These are phyloP conservation scores for Stigmatopora argus DNA, from an alignment of 2,113 vertebrate species.

Conservation along the genomic window DNA sequence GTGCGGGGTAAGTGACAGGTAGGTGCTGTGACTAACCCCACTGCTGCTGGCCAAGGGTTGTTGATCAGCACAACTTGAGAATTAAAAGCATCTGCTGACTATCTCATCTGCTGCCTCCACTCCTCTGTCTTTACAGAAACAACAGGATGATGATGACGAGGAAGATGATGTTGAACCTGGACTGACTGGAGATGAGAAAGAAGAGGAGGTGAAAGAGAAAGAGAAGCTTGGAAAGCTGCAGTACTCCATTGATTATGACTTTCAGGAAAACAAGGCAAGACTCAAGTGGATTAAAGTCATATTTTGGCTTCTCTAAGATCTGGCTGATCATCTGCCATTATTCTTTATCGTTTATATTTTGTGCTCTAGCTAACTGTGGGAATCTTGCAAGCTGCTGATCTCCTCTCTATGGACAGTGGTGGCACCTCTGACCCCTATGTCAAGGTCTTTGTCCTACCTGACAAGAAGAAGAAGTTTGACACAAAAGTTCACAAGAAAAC, in stretches of 20 bases:
- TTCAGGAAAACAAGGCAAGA: slow-evolving; percentile 88
- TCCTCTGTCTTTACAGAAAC: slow-evolving; percentile 67
- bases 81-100: slow-evolving; percentile 30
- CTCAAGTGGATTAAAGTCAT: too few relatives aligned
- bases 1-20: slow-evolving; percentile 61
- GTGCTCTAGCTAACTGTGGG: slow-evolving; percentile 84
- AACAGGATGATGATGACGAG: slow-evolving; percentile 82
- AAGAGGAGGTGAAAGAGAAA: slow-evolving; percentile 90
- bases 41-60: slow-evolving; percentile 39
- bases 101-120: slow-evolving; percentile 25
- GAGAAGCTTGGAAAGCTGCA: slow-evolving; percentile 96
- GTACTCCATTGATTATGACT: slow-evolving; percentile 94
- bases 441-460: slow-evolving; percentile 91
- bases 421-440: slow-evolving; percentile 96
- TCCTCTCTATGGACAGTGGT: slow-evolving; percentile 91
- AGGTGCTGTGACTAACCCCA: slow-evolving; percentile 63
- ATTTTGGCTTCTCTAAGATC: not conserved
- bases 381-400: slow-evolving; percentile 90
- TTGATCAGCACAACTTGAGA: slow-evolving; percentile 35
- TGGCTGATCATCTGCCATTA: not conserved
- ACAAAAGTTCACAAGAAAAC: slow-evolving; percentile 98
- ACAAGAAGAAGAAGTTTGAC: slow-evolving; percentile 97
- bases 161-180: slow-evolving; percentile 84
- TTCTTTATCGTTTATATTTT: not conserved
- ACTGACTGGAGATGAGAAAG: slow-evolving; percentile 87